phyloP scores from a whole-genome alignment of 1,140 invertebrate species.

The Bombus balteatus region DNA sequence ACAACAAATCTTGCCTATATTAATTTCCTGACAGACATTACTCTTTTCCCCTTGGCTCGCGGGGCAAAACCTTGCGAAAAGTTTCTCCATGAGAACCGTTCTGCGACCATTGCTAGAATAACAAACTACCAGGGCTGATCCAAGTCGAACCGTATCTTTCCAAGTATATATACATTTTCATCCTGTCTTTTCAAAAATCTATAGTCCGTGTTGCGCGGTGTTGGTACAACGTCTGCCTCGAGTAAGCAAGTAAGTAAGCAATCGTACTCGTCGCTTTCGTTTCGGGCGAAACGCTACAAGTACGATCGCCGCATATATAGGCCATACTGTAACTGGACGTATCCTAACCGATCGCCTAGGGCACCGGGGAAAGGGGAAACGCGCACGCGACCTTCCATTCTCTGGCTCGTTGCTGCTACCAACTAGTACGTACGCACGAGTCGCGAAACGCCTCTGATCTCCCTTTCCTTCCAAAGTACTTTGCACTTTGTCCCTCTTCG shows the following conservation, averaged over 20 bases:
- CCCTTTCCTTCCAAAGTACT: not conserved
- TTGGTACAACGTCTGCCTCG: too few species aligned
- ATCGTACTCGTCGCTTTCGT: not conserved
- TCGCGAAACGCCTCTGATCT: not conserved
- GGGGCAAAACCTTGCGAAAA: constrained; percentile 73
- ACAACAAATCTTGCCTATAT: constrained; percentile 83
- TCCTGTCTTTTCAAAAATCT: too few species aligned
- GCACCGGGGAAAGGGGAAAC: constrained; percentile 14
- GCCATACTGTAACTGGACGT: constrained; percentile 31
- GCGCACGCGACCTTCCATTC: constrained; percentile 3
- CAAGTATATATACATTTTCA: not conserved
- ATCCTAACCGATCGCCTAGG: constrained; percentile 27
- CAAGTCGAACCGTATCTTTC: not conserved
- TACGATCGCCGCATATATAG: constrained; percentile 68
- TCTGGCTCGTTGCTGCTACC: not conserved
- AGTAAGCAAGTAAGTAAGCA: too few species aligned
- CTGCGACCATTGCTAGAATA: constrained; percentile 2
- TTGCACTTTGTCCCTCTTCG: not conserved
- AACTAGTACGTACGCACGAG: not conserved
- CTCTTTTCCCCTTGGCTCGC: constrained; percentile 66
- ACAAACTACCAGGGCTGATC: not conserved
- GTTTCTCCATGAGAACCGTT: constrained; percentile 73
- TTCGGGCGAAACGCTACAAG: constrained; percentile 47
- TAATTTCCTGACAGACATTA: constrained; percentile 82
- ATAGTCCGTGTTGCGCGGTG: too few species aligned